Conservation (phyloP, 2,113 vertebrate species). For the Donacobius atricapilla region DNA sequence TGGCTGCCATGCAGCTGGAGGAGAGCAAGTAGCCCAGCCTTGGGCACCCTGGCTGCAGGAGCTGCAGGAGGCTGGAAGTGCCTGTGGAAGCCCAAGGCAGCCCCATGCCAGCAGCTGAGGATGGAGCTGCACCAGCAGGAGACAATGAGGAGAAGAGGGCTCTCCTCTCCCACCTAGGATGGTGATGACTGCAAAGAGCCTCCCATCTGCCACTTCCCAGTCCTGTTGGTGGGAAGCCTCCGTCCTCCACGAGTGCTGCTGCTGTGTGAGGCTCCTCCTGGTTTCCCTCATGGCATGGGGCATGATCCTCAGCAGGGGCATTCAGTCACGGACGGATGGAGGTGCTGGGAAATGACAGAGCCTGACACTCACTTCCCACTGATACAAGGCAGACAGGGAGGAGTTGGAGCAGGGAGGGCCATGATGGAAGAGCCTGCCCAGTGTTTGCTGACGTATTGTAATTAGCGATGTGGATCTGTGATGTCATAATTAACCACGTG, state of each 20-base stretch:
- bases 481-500: neutral
- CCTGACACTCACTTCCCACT: accelerated
- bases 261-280: neutral
- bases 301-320: accelerated
- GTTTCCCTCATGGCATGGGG: neutral
- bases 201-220: neutral
- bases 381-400: neutral
- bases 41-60: neutral
- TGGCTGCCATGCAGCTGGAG: neutral
- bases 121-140: neutral
- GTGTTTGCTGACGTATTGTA: accelerated
- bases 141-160: neutral
- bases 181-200: neutral
- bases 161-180: neutral
- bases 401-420: neutral
- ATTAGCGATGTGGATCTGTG: neutral
- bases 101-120: neutral
- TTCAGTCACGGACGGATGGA: neutral
- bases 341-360: neutral
- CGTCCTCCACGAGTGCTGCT: accelerated
- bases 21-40: neutral
- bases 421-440: neutral
- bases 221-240: neutral
- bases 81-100: neutral
- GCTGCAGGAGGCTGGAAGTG: neutral